These are phyloP conservation scores for Oophaga sylvatica DNA, from an alignment of 2,797 vertebrate genomes.

Conservation along the genomic window DNA sequence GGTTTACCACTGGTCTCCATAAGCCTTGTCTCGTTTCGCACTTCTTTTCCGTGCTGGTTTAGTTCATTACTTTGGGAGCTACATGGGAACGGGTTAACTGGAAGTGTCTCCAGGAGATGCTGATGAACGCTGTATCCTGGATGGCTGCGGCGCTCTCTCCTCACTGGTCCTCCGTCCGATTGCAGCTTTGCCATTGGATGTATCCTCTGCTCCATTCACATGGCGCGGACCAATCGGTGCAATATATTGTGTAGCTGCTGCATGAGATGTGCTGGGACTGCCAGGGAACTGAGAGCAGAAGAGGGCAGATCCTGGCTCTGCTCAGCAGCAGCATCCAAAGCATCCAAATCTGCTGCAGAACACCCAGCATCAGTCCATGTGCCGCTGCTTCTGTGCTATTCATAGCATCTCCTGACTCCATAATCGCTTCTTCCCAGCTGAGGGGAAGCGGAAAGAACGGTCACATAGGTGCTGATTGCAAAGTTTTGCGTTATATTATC, in stretches of 20 bases:
- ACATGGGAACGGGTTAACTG: conserved; percentile 35
- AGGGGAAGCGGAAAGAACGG: conserved; percentile 5
- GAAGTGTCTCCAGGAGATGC: conserved; percentile 50
- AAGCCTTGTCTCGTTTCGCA: not conserved
- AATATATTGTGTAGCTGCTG: conserved; percentile 31
- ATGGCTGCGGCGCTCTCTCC: conserved; percentile 35
- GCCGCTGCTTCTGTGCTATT: conserved; percentile 34
- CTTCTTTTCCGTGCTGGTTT: not conserved
- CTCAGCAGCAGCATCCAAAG: conserved; percentile 43
- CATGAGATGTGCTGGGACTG: conserved; percentile 38
- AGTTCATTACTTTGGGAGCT: conserved; percentile 11
- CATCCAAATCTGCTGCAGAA: conserved; percentile 37
- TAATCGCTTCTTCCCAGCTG: conserved; percentile 41
- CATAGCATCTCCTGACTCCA: conserved; percentile 41
- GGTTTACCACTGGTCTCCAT: not conserved
- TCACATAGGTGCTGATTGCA: conserved; percentile 14
- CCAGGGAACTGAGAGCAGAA: conserved; percentile 46
- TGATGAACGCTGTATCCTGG: conserved; percentile 47
- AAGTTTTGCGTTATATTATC: not conserved
- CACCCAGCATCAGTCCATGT: conserved; percentile 29
- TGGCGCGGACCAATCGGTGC: not conserved
- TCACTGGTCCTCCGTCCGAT: conserved; percentile 26
- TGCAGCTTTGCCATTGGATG: conserved; percentile 4
- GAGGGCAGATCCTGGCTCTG: conserved; percentile 40
- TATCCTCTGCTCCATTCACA: conserved; percentile 35